A percentile compares a stretch with the other conserved stretches of the same genome.
Evolutionary conservation across 2,113 vertebrate genomes (phyloP).

Genomic region (Penelope pileata): DNA sequence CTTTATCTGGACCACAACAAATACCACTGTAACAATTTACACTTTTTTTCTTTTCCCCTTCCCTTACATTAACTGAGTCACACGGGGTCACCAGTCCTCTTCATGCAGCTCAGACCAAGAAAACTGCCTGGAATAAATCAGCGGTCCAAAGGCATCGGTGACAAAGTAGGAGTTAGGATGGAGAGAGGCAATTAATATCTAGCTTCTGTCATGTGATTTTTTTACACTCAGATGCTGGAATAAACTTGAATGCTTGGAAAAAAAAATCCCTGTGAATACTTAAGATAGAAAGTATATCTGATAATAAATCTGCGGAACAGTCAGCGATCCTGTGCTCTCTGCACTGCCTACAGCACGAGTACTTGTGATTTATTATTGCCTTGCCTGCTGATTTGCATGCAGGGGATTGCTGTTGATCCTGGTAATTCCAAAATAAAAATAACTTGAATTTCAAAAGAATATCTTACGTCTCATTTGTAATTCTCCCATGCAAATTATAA

Average conservation of each 20-base stretch:
- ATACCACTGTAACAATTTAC: neutral
- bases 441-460: slow-evolving; percentile 37
- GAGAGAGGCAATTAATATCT: neutral
- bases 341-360: neutral
- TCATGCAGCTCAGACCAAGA: neutral
- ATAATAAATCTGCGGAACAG: neutral
- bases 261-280: neutral
- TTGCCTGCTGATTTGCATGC: slow-evolving; percentile 18
- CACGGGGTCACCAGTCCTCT: neutral
- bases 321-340: neutral
- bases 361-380: neutral
- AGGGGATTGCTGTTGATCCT: neutral
- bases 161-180: neutral
- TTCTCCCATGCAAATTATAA: slow-evolving; percentile 34
- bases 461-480: slow-evolving; percentile 44
- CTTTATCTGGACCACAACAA: neutral
- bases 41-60: too few species aligned
- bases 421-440: slow-evolving; percentile 49
- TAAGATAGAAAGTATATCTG: neutral
- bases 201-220: neutral
- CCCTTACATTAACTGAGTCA: neutral
- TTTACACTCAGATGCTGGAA: neutral
- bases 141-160: neutral
- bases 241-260: neutral
- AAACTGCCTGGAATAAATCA: neutral